Evolutionary conservation across 1,140 invertebrate species (phyloP), one percentile per base, ranked within the genome.

Genomic region (Heterodera carotae): DNA sequence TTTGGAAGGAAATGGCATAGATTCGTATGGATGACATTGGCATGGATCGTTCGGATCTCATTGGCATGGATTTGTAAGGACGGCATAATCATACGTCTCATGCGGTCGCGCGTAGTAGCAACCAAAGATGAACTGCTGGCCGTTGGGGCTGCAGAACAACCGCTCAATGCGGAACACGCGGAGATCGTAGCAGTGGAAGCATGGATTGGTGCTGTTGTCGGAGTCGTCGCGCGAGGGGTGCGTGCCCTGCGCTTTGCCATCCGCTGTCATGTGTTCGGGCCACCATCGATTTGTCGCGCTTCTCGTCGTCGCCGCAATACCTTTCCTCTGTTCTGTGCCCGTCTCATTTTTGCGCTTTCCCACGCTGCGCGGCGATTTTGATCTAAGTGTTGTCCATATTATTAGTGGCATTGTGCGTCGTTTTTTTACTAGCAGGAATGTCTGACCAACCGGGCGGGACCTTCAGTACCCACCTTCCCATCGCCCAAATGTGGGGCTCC

Each of bases 31-130:
- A 39, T 39, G 36, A 10, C 4, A n/a, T 10, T 10, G 6, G 6
- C 36, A 39, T 5, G 36, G 36, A 39, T 39, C 6, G 36, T 7
- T 22, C 18, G 60, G 29, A 62, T 62, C 10, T n/a, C n/a, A 6
- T 6, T n/a, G 29, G 22, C 4, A 29, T 25, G 29, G 60, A 66
- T 62, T 62, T n/a, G 60, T 1, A 10, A 7, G 22, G 39, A 43
- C 12, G n/a, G n/a, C n/a, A n/a, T n/a, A n/a, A n/a, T n/a, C n/a
- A 1, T 66, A 66, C 62, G 96, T 98, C 89, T 98, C 96, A 88
- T 97, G 94, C 12, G 96, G 96, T 74, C 95, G 90, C 68, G 97
- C 90, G 89, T 96, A 99, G 88, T 97, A 94, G 89, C 97, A 94
- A 6, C 96, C 96, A 89, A 95, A 97, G 0, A 95, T 94, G 89